phyloP scores from a whole-genome alignment of 2,797 vertebrate species.

The Ataeniobius toweri region DNA sequence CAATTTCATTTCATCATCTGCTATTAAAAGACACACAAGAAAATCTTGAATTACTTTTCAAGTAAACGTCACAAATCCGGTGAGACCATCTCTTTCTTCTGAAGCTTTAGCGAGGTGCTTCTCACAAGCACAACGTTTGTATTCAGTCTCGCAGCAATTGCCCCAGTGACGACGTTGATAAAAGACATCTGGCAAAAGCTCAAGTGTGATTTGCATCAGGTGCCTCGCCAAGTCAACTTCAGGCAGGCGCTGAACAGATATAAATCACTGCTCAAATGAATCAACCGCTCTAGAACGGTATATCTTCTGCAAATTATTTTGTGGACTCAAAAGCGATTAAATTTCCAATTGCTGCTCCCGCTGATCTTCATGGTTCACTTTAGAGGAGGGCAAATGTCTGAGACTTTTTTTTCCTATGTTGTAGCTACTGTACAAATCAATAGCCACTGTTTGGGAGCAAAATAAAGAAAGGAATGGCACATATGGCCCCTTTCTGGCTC shows the following conservation, averaged over 20 bases:
- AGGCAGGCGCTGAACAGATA: constrained; percentile 46
- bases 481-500: constrained; percentile 61
- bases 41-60: neutral
- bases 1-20: neutral
- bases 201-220: constrained; percentile 69
- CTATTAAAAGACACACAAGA: neutral
- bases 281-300: constrained; percentile 67
- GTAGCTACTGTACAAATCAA: constrained; percentile 75
- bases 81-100: neutral
- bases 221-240: constrained; percentile 64
- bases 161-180: constrained; percentile 64
- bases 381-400: constrained; percentile 73
- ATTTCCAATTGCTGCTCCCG: constrained; percentile 54
- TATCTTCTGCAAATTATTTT: constrained; percentile 72
- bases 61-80: neutral
- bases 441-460: constrained; percentile 63
- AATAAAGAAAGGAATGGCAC: constrained; percentile 74
- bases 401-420: constrained; percentile 50
- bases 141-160: constrained; percentile 59
- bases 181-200: constrained; percentile 64
- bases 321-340: constrained; percentile 69
- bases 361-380: constrained; percentile 74
- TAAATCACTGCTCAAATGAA: constrained; percentile 66
- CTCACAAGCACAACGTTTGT: constrained; percentile 34
- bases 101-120: constrained; percentile 11